Percentiles rank a stretch among this genome's conserved stretches.
Evolutionary conservation across 2,797 vertebrate genomes (phyloP).

Genomic region (Salmo trutta): DNA sequence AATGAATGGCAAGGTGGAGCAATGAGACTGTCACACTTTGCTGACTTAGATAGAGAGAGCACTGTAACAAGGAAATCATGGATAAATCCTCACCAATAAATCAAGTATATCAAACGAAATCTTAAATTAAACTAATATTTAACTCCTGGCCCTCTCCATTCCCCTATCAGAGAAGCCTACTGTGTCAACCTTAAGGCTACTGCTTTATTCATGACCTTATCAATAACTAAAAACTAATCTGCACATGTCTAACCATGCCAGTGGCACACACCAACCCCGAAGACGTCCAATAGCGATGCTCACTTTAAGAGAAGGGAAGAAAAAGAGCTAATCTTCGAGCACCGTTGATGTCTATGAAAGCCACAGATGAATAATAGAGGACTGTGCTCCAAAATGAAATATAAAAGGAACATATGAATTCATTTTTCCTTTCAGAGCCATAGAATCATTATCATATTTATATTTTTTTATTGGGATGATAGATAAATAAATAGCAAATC

Average conservation of each 20-base stretch:
- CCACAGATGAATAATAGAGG: slow-evolving; percentile 27
- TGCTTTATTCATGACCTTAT: slow-evolving; percentile 57
- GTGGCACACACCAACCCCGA: slow-evolving; percentile 15
- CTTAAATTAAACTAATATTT: background rate
- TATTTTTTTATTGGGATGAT: slow-evolving; percentile 41
- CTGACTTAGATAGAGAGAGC: slow-evolving; percentile 19
- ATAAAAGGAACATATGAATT: slow-evolving; percentile 4
- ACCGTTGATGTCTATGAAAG: slow-evolving; percentile 44
- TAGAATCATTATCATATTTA: slow-evolving; percentile 43
- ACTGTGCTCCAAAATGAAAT: background rate
- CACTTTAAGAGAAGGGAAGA: slow-evolving; percentile 20
- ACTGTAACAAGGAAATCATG: background rate
- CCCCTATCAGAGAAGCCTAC: slow-evolving; percentile 33
- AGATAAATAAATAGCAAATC: slow-evolving; percentile 50
- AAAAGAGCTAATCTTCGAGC: slow-evolving; percentile 56
- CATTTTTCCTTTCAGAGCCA: slow-evolving; percentile 18
- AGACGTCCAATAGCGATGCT: background rate
- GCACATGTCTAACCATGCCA: slow-evolving; percentile 18
- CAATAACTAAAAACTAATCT: slow-evolving; percentile 52
- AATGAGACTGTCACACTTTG: background rate
- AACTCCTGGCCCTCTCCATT: slow-evolving; percentile 26
- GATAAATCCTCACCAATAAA: background rate
- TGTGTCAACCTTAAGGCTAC: slow-evolving; percentile 18
- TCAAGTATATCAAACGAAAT: background rate
- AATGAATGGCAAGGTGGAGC: slow-evolving; percentile 40